Conservation (phyloP, 2,888 invertebrate species). For the Listrodromus nycthemerus region DNA sequence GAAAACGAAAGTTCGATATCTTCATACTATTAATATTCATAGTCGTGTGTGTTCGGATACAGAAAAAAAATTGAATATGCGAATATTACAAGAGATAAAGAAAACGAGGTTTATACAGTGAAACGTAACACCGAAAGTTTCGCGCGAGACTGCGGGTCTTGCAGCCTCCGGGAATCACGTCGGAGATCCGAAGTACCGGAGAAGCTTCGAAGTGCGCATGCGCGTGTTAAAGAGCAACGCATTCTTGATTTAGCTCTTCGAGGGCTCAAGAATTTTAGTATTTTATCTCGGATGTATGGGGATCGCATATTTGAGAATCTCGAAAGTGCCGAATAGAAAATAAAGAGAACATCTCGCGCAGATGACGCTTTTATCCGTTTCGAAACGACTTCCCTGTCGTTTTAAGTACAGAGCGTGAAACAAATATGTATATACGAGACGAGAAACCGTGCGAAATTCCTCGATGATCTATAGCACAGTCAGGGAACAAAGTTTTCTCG, state of each 20-base stretch:
- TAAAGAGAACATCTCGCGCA: too few relatives aligned
- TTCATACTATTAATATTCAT: not conserved
- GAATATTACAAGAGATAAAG: not conserved
- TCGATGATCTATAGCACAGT: too few relatives aligned
- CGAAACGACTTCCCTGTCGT: too few relatives aligned
- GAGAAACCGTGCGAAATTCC: too few relatives aligned
- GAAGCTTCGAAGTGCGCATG: slow-evolving; percentile 35
- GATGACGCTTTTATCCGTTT: too few relatives aligned
- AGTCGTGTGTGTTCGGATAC: not conserved
- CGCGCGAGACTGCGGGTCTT: slow-evolving; percentile 46
- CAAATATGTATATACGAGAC: too few relatives aligned
- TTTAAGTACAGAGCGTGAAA: too few relatives aligned
- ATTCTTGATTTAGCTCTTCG: slow-evolving; percentile 36
- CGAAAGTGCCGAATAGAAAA: too few relatives aligned
- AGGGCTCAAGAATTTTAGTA: not conserved
- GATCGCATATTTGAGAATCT: not conserved
- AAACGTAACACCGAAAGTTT: slow-evolving; percentile 13
- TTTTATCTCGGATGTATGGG: not conserved
- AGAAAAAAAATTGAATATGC: not conserved
- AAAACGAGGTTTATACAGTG: not conserved
- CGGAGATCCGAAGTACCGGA: slow-evolving; percentile 17
- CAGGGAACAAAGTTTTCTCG: too few relatives aligned
- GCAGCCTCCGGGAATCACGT: slow-evolving; percentile 9
- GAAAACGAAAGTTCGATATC: not conserved
- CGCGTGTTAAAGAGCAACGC: slow-evolving; percentile 23